Conservation (phyloP, 2,113 vertebrate species). For the Pterocles gutturalis region DNA sequence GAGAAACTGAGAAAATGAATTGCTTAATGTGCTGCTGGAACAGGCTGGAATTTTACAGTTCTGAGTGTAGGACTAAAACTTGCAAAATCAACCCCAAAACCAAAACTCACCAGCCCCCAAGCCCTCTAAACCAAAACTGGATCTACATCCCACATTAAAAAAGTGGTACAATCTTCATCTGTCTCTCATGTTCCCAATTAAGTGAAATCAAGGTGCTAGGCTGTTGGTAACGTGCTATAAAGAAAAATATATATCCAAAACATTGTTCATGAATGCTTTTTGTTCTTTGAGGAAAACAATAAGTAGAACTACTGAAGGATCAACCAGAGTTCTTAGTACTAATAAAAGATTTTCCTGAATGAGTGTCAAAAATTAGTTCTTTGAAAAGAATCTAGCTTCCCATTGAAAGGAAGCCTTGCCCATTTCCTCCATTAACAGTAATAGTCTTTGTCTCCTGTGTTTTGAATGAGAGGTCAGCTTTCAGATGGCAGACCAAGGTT, state of each 20-base stretch:
- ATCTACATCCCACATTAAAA: background rate
- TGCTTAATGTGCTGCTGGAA: background rate
- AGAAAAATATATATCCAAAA: background rate
- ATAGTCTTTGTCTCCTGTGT: background rate
- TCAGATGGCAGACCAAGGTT: background rate
- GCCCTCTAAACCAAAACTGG: background rate
- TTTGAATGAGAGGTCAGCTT: background rate
- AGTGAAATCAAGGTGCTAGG: background rate
- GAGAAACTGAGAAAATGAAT: background rate
- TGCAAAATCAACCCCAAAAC: background rate
- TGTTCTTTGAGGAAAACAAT: background rate
- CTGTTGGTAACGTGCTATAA: background rate
- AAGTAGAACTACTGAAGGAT: background rate
- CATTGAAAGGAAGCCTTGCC: conserved; percentile 27
- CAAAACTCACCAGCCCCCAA: background rate
- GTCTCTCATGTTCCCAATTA: background rate
- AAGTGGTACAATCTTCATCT: background rate
- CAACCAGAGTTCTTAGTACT: background rate
- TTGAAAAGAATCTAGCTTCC: background rate
- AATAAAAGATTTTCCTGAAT: conserved; percentile 14
- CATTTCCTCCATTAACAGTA: conserved; percentile 24
- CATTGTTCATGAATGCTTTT: background rate
- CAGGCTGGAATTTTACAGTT: background rate
- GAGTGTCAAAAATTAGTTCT: background rate
- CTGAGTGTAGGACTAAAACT: background rate